Evolutionary conservation across 2,113 vertebrate species (phyloP).

Genomic region (Nesogale talazaci): DNA sequence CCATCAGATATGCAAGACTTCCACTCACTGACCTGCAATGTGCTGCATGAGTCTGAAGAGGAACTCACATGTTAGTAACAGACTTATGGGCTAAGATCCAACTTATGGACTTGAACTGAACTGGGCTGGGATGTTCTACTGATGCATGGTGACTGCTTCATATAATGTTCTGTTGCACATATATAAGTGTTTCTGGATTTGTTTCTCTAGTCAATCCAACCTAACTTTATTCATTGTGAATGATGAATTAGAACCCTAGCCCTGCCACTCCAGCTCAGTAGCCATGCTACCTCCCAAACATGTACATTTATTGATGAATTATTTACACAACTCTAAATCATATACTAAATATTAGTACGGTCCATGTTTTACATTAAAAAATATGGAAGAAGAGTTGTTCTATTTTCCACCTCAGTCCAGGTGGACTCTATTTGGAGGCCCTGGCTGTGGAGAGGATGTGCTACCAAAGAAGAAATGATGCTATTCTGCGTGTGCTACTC

Average conservation of each 20-base stretch:
- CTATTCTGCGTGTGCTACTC: background rate
- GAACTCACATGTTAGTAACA: too few species aligned
- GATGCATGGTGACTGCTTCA: too few species aligned
- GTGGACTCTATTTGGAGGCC: background rate
- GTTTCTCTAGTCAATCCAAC: too few species aligned
- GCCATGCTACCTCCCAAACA: background rate
- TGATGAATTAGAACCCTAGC: background rate
- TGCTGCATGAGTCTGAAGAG: too few species aligned
- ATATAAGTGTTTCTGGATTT: too few species aligned
- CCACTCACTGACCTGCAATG: too few species aligned
- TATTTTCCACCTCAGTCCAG: slow-evolving; percentile 40
- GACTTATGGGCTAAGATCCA: too few species aligned
- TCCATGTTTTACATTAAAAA: slow-evolving; percentile 30
- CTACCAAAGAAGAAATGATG: background rate
- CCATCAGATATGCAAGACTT: too few species aligned
- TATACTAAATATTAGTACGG: slow-evolving; percentile 4
- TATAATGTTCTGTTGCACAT: too few species aligned
- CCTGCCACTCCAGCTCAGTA: background rate
- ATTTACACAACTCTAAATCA: background rate
- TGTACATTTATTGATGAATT: background rate
- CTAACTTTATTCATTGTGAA: too few species aligned
- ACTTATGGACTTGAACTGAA: too few species aligned
- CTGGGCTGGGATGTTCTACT: too few species aligned
- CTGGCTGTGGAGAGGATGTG: background rate
- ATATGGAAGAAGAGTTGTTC: background rate